Evolutionary conservation across 2,888 invertebrate species (phyloP), one percentile per base, ranked within the genome.

Genomic region (Auanema freiburgensis): DNA sequence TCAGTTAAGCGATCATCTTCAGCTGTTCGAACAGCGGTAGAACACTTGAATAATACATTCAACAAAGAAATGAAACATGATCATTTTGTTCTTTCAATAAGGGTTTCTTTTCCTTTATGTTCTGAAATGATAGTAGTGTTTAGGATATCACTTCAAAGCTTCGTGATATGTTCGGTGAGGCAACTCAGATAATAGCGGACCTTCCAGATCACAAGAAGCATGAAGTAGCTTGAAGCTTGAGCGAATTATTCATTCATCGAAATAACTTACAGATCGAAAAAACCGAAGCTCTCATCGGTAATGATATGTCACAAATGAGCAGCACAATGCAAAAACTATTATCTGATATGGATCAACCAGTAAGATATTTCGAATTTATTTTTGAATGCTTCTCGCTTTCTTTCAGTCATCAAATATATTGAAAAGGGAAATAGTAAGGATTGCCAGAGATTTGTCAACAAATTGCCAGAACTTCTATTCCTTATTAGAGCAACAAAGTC

Each of bases 271-370:
- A 71, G 52, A 65, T 71, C 2, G 74, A 74, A 41, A 67, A 67
- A 63, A 70, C 70, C 14, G 72, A 74, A 54, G 67, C 71, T 10
- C 59, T 74, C 50, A 72, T 74, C 18, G 70, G 69, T 1, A 74
- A 74, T 60, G 74, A 74, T 59, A 74, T 74, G 74, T 67, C 67
- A 43, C 74, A 72, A 51, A 72, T 74, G 74, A 69, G 69, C 59
- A 60, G 68, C n/a, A 69, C 71, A 11, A 72, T 74, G 72, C 66
- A 69, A 12, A 67, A 66, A 44, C 46, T 74, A 23, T 65, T 65
- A 46, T 59, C 57, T 5, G 62, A 69, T 40, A 54, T 23, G 11
- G 40, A 54, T 16, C 25, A 18, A 11, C 55, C 52, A 53, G 65
- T 64, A 23, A 42, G 54, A 25, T 42, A 40, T 24, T 16, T 18